Percentiles rank a stretch among this genome's conserved stretches.
These are phyloP conservation scores for Hybos culiciformis DNA, from an alignment of 2,888 invertebrate species.

Conservation along the genomic window DNA sequence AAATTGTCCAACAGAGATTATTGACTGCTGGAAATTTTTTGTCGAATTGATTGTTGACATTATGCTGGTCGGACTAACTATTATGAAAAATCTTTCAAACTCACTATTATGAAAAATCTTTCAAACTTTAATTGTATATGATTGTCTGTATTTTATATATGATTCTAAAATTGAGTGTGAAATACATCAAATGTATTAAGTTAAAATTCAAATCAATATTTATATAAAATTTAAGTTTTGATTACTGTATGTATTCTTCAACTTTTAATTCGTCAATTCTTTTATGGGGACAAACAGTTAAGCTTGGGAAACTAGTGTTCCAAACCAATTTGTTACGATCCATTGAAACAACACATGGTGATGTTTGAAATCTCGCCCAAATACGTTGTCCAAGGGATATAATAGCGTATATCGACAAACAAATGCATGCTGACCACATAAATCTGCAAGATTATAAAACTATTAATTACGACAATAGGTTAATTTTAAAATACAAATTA, in stretches of 20 bases:
- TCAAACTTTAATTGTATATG: too few species aligned
- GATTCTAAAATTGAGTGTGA: not conserved
- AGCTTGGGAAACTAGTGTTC: conserved; percentile 56
- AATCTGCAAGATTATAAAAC: conserved; percentile 32
- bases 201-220: not conserved
- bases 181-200: not conserved
- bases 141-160: not conserved
- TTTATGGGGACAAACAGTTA: conserved; percentile 49
- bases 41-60: too few species aligned
- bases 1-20: too few species aligned
- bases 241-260: conserved; percentile 40
- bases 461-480: too few species aligned
- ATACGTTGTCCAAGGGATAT: conserved; percentile 44
- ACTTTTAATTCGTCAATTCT: conserved; percentile 43
- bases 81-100: too few species aligned
- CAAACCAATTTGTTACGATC: conserved; percentile 57
- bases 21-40: too few species aligned
- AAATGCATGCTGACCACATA: conserved; percentile 43
- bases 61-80: too few species aligned
- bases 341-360: conserved; percentile 60
- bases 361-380: conserved; percentile 51
- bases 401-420: conserved; percentile 41
- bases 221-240: not conserved
- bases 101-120: too few species aligned
- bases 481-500: too few species aligned